Evolutionary conservation across 2,113 vertebrate genomes (phyloP), one percentile per base, ranked within the genome.

Genomic region (Takifugu flavidus): DNA sequence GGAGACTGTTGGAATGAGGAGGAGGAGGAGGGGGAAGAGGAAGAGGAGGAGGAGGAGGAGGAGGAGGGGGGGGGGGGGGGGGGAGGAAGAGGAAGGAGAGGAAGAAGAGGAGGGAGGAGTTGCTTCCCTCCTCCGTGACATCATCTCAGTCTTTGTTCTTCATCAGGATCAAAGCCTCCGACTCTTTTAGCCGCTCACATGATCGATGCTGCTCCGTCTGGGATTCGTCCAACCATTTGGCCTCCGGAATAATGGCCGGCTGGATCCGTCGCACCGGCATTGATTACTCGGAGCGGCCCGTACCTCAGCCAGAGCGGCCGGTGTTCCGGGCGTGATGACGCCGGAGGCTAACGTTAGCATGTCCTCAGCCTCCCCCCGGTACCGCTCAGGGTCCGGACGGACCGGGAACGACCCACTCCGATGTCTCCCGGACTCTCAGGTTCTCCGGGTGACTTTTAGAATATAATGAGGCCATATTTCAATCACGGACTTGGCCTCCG

Each of bases 151-250:
- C 75, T 88, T 90, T 88, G 84, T 84, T 91, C 89, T 90, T 90
- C 89, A 90, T 90, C 89, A 88, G 78, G 53, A 85, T 83, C 86
- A 85, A 88, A 89, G n/a, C n/a, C n/a, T n/a, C n/a, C n/a, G n/a
- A n/a, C n/a, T n/a, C n/a, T n/a, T n/a, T n/a, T n/a, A n/a, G n/a
- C n/a, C n/a, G n/a, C n/a, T n/a, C 79, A 77, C 75, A 65, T 83
- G 80, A 86, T 86, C 86, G 80, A 89, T 87, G 84, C 68, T 77
- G 76, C 75, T 85, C 79, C 82, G 84, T 84, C 81, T 83, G 73
- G 0, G 72, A 25, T 70, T 78, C 81, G 79, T 75, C 73, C 61
- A 82, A 84, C 77, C 79, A 87, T 87, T 77, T 79, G 79, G 53
- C 75, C 69, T 44, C 70, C 59, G 62, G 67, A 84, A 78, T 84